Evolutionary conservation across 2,888 invertebrate genomes (phyloP), one percentile per base, ranked within the genome.

Genomic region (Athalia cordata): DNA sequence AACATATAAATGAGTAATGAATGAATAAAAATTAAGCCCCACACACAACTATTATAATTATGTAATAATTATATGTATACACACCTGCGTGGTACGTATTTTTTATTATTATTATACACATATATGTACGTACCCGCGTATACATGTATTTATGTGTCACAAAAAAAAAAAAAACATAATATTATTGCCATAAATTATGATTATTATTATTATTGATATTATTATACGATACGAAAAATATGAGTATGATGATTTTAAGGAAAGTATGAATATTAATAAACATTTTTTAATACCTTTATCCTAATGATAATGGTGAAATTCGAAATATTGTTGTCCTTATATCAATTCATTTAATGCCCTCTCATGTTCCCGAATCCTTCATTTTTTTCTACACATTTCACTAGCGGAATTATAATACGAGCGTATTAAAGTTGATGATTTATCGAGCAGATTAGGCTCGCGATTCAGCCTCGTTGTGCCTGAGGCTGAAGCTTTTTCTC

Each of bases 191-290:
- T 62, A 13, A 15, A 62, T 62, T 78, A 80, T 81, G 13, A 83
- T 83, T 82, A 77, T 79, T 79, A 83, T 82, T 81, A 80, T 81
- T 68, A 84, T 87, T 81, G 81, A 84, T 85, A 82, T 83, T 55
- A 83, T 80, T 80, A 80, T 80, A 80, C 80, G 64, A 78, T 78
- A 77, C 68, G 61, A 80, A 75, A 84, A 88, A 86, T 88, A 89
- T 85, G 87, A 89, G 87, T 88, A 88, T 84, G 87, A 89, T 88
- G 88, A 89, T 88, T 89, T 89, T 89, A 89, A 89, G 89, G 87
- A 89, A 89, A 89, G 89, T 89, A 89, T 88, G 89, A 88, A 87
- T 88, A 89, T 88, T 87, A 88, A 88, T 89, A 87, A 89, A 89
- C 88, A 87, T 88, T 89, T 89, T 89, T 89, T 88, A 87, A 88